Base-by-base conservation (phyloP, 2,888 invertebrate species). In the Theretra japonica region DNA sequence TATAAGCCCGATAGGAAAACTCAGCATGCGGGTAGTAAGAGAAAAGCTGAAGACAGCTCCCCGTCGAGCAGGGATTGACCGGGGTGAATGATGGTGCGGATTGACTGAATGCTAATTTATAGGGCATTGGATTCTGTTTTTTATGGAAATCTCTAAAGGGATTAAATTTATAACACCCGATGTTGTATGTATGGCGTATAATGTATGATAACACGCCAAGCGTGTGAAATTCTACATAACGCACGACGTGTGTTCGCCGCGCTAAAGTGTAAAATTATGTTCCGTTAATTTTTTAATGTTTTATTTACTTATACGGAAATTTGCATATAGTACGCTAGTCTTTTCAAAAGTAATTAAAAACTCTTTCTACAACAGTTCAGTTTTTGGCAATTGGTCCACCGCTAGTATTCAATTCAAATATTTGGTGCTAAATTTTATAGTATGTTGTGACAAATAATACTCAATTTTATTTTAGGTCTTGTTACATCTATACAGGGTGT, bases 1-100 rank as follows among this genome's bases (percentile, higher is more conserved):
- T 97, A 96, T 76, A 95, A 95, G 82, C 95, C 95, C 0, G 93
- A 94, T 25, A 93, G 86, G 73, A 87, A 84, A 23, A 79, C 76
- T 0, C 90, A 88, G 11, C 88, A 91, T 4, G 90, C 89, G 0
- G 92, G 90, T 0, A 94, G 90, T 69, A 95, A 94, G 73, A 77
- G 94, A 57, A 95, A 95, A 90, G 95, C 95, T 0, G 94, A 95
- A 0, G 95, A 94, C 15, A 91, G 86, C 30, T 76, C 88, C 0
- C 89, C 92, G 0, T 82, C 91, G 0, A 86, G 88, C 1, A 90
- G 90, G 60, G 92, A 94, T 91, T 94, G 92, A 93, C 89, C 78
- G 74, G 41, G 23, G 23, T 65, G 11, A 21, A 41, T 48, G 23
- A 69, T 28, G 71, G 70, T 65, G 23, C 48, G 23, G 65, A 65